phyloP scores from a whole-genome alignment of 2,888 invertebrate species.

The Odontocerum albicorne region DNA sequence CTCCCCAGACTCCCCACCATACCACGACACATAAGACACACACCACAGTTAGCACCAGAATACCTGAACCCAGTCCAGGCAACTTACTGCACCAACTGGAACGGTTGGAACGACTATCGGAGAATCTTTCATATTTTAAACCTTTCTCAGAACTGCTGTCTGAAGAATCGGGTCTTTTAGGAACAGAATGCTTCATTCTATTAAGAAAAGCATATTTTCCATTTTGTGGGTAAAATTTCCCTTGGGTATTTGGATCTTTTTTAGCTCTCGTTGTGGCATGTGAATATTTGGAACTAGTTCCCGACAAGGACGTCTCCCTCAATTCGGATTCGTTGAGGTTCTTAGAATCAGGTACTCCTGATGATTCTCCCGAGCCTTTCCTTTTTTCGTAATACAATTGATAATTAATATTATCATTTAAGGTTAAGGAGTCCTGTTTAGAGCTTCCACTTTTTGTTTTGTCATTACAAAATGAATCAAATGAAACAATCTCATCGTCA shows the following conservation, averaged over 20 bases:
- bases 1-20: conserved; percentile 54
- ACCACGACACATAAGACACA: conserved; percentile 48
- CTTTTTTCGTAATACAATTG: conserved; percentile 53
- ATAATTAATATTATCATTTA: conserved; percentile 58
- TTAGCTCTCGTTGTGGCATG: conserved; percentile 38
- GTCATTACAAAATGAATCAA: conserved; percentile 63
- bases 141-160: conserved; percentile 41
- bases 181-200: conserved; percentile 31
- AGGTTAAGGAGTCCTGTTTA: conserved; percentile 58
- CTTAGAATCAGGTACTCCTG: conserved; percentile 47
- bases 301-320: conserved; percentile 51
- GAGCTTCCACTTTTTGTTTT: conserved; percentile 44
- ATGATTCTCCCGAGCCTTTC: conserved; percentile 43
- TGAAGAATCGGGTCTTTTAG: conserved; percentile 28
- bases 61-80: conserved; percentile 45
- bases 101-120: conserved; percentile 15
- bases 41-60: conserved; percentile 46
- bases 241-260: conserved; percentile 42
- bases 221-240: conserved; percentile 46
- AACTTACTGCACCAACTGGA: conserved; percentile 42
- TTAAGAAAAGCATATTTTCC: conserved; percentile 33
- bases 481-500: conserved; percentile 59
- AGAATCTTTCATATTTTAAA: conserved; percentile 44
- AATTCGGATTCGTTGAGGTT: conserved; percentile 40
- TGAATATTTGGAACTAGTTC: conserved; percentile 47